Percentiles rank a stretch among this genome's conserved stretches.
These are phyloP conservation scores for Herpetotheres cachinnans DNA, from an alignment of 2,113 vertebrate genomes.

Conservation along the genomic window DNA sequence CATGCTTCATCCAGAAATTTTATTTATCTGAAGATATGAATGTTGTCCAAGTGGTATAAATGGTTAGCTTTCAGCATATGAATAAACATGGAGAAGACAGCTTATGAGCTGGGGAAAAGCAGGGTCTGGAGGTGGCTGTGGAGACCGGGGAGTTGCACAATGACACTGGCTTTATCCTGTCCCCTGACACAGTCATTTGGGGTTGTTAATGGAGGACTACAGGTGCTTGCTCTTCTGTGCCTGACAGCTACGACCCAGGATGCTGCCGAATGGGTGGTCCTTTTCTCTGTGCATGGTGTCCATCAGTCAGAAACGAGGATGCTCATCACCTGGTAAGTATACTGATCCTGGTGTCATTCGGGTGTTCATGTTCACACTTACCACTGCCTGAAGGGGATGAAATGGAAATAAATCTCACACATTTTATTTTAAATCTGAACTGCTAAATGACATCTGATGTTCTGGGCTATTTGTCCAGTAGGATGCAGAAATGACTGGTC, in stretches of 20 bases:
- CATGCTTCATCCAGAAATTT: not conserved
- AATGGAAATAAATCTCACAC: not conserved
- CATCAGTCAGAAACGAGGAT: not conserved
- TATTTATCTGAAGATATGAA: not conserved
- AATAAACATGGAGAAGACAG: not conserved
- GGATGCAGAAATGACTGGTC: not conserved
- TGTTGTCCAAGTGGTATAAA: not conserved
- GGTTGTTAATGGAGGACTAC: not conserved
- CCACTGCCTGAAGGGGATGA: not conserved
- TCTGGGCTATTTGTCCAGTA: not conserved
- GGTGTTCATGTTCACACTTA: rapidly evolving
- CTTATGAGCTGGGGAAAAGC: rapidly evolving
- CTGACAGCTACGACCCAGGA: not conserved
- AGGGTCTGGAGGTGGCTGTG: not conserved
- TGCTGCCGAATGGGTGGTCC: not conserved
- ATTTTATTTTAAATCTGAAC: not conserved
- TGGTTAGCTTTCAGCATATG: not conserved
- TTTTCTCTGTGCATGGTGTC: not conserved
- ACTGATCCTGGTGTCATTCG: not conserved
- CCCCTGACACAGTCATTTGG: not conserved
- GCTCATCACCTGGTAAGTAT: not conserved
- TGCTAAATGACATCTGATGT: not conserved
- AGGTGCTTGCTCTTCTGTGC: not conserved
- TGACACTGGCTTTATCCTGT: not conserved
- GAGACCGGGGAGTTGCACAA: no score